Base-by-base conservation (phyloP, 1,140 invertebrate genomes). In the Vanessa atalanta region DNA sequence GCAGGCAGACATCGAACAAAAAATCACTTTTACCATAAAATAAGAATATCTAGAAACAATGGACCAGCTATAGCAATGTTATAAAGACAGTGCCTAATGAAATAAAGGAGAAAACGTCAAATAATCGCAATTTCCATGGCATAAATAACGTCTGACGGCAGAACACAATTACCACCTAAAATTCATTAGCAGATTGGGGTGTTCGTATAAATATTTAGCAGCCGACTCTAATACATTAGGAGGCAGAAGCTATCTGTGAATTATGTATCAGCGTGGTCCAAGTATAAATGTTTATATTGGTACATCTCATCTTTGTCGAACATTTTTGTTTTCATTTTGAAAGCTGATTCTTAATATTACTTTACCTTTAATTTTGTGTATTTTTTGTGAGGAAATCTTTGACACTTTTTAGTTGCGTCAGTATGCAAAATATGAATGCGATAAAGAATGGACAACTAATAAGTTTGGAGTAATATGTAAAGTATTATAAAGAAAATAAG, bases 111-210 rank as follows among this genome's bases (percentile, higher is more conserved):
- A 2, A 15, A n/a, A 61, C 15, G 26, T 37, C 57, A 31, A 61
- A 26, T 60, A n/a, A 26, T 60, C 20, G 23, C 23, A 23, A 60
- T 26, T 26, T 26, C 12, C 20, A 12, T 20, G 63, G 63, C 51
- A 72, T 65, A 65, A 72, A 72, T 72, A 65, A 65, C 69, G 69
- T 63, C 69, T 15, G 69, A 61, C 48, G 61, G 20, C 20, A 60
- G 8, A 43, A 60, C 14, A 60, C 70, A 72, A 72, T 72, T 72
- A 72, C 70, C 66, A 55, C 51, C 70, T 72, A 26, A 85, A 83
- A 85, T 85, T 85, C 83, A 85, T 85, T 85, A 83, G 78, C 51
- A 81, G 78, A 85, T 83, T 85, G 83, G 78, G 48, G 74, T 72
- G 78, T 65, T 64, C 20, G 70, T 73, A 81, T 85, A 85, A 85